phyloP scores from a whole-genome alignment of 2,113 vertebrate species.

The Poecilia latipinna region DNA sequence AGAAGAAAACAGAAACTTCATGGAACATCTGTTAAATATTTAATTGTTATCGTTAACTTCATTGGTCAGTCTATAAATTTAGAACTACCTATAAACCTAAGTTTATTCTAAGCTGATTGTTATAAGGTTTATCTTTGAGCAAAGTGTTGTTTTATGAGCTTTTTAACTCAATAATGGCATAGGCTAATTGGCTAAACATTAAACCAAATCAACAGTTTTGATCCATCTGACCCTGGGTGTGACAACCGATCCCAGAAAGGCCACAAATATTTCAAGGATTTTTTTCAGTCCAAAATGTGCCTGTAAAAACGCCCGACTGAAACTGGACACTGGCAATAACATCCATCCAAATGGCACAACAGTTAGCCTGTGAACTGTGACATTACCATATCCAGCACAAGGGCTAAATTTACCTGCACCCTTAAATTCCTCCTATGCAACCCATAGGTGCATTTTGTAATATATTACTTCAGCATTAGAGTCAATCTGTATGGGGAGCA shows the following conservation, averaged over 20 bases:
- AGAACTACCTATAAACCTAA: background rate
- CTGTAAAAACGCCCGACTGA: constrained; percentile 51
- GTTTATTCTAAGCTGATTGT: background rate
- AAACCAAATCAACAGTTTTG: constrained; percentile 12
- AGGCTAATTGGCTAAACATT: constrained; percentile 10
- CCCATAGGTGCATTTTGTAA: constrained; percentile 33
- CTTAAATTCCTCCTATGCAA: constrained; percentile 45
- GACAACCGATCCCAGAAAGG: constrained; percentile 27
- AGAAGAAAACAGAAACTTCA: too few relatives aligned
- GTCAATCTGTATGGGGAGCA: background rate
- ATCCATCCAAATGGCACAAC: constrained; percentile 47
- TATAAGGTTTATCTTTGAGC: background rate
- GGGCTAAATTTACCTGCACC: constrained; percentile 87
- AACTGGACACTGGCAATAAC: constrained; percentile 60
- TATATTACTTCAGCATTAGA: constrained; percentile 7
- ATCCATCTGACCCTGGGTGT: constrained; percentile 15
- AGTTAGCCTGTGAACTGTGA: constrained; percentile 68
- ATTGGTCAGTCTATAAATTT: too few relatives aligned
- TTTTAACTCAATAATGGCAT: background rate
- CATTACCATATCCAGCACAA: constrained; percentile 91
- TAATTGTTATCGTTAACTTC: too few relatives aligned
- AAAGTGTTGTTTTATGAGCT: background rate
- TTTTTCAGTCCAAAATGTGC: constrained; percentile 27
- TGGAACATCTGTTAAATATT: too few relatives aligned
- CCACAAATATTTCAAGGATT: constrained; percentile 50